A percentile compares a stretch with the other conserved stretches of the same genome.
Conservation (phyloP, 2,113 vertebrate species). For the Beaufortia kweichowensis region DNA sequence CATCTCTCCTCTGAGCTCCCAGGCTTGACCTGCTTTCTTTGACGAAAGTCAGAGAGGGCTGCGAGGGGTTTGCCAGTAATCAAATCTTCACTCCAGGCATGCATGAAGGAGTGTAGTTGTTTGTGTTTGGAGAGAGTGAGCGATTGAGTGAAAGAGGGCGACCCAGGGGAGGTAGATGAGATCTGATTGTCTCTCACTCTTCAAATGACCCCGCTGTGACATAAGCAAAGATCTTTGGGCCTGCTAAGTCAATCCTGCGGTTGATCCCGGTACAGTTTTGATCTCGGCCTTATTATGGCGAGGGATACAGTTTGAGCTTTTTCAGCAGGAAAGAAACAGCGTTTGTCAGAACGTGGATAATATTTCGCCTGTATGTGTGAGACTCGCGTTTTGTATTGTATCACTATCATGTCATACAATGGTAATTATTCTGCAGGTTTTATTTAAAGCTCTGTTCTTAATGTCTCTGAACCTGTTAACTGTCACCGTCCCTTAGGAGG, state of each 20-base stretch:
- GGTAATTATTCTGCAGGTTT: not conserved
- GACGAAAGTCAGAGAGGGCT: slow-evolving; percentile 61
- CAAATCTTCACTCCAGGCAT: slow-evolving; percentile 66
- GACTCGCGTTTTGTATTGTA: not conserved
- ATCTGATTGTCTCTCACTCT: slow-evolving; percentile 62
- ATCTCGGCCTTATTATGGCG: not conserved
- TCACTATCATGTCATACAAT: not conserved
- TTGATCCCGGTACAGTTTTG: not conserved
- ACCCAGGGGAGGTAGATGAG: slow-evolving; percentile 32
- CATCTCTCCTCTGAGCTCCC: slow-evolving; percentile 60
- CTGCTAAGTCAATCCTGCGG: not conserved
- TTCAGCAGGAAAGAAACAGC: too few relatives aligned
- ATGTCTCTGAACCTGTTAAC: too few relatives aligned
- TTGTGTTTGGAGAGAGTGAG: slow-evolving; percentile 56
- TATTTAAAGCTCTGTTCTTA: not conserved
- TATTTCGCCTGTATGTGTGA: not conserved
- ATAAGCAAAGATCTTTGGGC: slow-evolving; percentile 54
- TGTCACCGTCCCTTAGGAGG: too few relatives aligned
- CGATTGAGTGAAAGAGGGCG: slow-evolving; percentile 14
- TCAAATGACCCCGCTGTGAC: slow-evolving; percentile 49
- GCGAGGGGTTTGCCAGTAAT: slow-evolving; percentile 69
- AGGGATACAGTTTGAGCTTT: not conserved
- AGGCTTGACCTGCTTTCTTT: slow-evolving; percentile 65
- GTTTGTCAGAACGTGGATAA: not conserved
- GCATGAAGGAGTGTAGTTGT: slow-evolving; percentile 64